Evolutionary conservation across 2,888 invertebrate species (phyloP), one percentile per base, ranked within the genome.

Genomic region (Acrocera orbiculus): DNA sequence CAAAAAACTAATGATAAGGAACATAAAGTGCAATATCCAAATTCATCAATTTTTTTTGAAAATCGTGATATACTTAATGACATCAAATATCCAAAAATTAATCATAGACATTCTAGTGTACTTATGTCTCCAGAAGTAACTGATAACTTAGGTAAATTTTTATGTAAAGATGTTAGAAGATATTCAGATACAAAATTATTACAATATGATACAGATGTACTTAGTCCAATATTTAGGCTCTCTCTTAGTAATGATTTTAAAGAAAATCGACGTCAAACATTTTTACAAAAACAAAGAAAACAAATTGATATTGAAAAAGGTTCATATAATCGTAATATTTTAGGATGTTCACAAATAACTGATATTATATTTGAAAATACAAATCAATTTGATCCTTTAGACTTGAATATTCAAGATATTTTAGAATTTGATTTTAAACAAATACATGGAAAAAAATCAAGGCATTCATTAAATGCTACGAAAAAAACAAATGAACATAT

Each of bases 351-450:
- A 35, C 44, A 50, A 46, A 46, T 49, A 27, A 46, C 46, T 35
- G 46, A 50, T 41, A 46, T 52, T 36, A 42, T 47, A 38, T 47
- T 53, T 43, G 42, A 50, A 41, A 42, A 42, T 50, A 54, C 61
- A 43, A 58, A 61, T 44, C 43, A 41, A 39, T 56, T 65, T 47
- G 67, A 70, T 51, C 68, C 66, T 45, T 50, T 56, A 27, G 56
- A 61, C 41, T 44, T 58, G 38, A 58, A 56, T 42, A 58, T 57
- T 37, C 53, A 57, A 38, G 58, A 63, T 43, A 61, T 63, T 56
- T 60, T 57, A 53, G 70, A 52, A 56, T 30, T 13, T 8, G 31
- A 32, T 27, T 25, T 10, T 19, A 3, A 23, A 11, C 17, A 27
- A n/a, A 13, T 24, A 6, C 13, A 14, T 9, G n/a, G 24, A 7